Evolutionary conservation across 2,888 invertebrate species (phyloP).

Genomic region (Drosophila tripunctata): DNA sequence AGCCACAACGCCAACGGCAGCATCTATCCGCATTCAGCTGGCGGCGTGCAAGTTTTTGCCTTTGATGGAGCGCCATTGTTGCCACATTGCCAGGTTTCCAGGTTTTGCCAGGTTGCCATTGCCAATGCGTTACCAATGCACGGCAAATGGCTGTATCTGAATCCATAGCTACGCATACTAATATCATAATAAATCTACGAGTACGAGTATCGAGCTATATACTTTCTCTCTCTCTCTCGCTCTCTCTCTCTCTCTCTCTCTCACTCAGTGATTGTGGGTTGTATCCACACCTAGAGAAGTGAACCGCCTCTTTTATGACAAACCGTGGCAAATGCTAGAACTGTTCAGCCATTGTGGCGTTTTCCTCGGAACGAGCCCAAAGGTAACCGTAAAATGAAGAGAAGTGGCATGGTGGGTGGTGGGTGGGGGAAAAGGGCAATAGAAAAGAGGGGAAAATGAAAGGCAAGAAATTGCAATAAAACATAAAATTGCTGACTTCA

Average conservation of each 20-base stretch:
- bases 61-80: conserved; percentile 59
- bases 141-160: conserved; percentile 54
- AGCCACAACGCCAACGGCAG: conserved; percentile 27
- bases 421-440: background rate
- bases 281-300: conserved; percentile 4
- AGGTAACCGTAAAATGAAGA: conserved; percentile 61
- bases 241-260: background rate
- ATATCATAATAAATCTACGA: no score
- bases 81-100: conserved; percentile 43
- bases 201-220: conserved; percentile 18
- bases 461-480: conserved; percentile 77
- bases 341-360: conserved; percentile 12
- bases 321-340: conserved; percentile 41
- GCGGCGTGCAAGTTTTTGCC: conserved; percentile 60
- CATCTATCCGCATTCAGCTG: conserved; percentile 24
- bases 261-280: background rate
- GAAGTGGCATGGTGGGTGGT: background rate
- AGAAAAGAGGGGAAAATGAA: conserved; percentile 43
- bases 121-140: conserved; percentile 23
- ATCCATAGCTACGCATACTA: conserved; percentile 44
- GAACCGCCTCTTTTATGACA: conserved; percentile 40
- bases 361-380: conserved; percentile 4
- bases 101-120: conserved; percentile 30
- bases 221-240: background rate
- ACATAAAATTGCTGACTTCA: conserved; percentile 78